Evolutionary conservation across 1,140 invertebrate species (phyloP).

Genomic region (Caenorhabditis tropicalis): DNA sequence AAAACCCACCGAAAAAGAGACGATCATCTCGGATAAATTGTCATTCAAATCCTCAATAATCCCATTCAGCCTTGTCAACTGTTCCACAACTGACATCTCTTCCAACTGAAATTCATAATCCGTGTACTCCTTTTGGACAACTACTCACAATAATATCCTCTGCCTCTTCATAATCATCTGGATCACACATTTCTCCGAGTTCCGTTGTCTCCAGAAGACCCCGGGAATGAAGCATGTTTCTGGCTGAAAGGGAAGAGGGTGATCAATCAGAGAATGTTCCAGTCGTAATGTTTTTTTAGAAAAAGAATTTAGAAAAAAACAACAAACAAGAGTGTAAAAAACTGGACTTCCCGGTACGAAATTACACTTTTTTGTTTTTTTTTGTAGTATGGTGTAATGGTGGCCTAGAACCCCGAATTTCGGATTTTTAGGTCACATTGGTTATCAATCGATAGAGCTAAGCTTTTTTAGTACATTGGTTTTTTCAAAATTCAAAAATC

Average conservation of each 20-base stretch:
- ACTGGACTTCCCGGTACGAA: too few species aligned
- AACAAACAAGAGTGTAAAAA: too few species aligned
- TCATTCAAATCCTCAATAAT: constrained; percentile 9
- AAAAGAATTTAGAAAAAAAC: background rate
- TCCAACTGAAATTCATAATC: background rate
- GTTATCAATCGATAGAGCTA: too few species aligned
- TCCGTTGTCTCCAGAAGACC: background rate
- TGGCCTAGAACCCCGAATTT: too few species aligned
- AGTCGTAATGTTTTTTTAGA: too few species aligned
- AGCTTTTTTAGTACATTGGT: too few species aligned
- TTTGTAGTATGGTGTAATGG: too few species aligned
- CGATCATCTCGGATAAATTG: background rate
- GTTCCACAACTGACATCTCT: constrained; percentile 11
- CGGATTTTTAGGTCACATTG: too few species aligned
- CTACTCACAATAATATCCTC: constrained; percentile 1
- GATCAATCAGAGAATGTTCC: too few species aligned
- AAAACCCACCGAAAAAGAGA: constrained; percentile 12
- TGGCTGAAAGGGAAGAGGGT: background rate
- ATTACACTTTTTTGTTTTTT: too few species aligned
- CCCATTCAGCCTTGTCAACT: background rate
- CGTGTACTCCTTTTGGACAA: background rate
- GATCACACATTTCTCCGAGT: constrained; percentile 8
- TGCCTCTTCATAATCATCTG: background rate
- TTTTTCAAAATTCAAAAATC: too few species aligned
- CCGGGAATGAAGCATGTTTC: background rate